Evolutionary conservation across 2,113 vertebrate species (phyloP), one percentile per base, ranked within the genome.

Genomic region (Carettochelys insculpta): DNA sequence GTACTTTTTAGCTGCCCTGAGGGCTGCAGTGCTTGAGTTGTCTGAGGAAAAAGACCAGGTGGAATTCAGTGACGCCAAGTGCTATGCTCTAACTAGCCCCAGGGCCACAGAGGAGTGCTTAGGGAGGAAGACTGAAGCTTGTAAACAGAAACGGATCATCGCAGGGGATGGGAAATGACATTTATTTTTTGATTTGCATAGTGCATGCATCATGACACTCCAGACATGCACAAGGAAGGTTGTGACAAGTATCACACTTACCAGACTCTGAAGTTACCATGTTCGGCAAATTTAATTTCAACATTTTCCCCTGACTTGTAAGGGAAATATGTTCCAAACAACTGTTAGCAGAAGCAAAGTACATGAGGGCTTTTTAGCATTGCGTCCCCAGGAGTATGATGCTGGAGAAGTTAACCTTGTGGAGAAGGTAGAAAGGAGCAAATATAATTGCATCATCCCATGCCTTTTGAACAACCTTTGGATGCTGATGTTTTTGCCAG

Each of bases 381-480:
- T 41, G 1, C 38, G 4, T 12, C 47, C 75, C 84, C 50, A 22
- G 3, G 2, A 29, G 56, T 6, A 20, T 0, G 1, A 31, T 12
- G 77, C 38, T 90, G 31, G 85, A 86, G 73, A 80, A 0, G 31
- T 25, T 41, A 48, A 82, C 34, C 79, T 61, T 61, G 45, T 14
- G 14, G 10, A 61, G 91, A 76, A 73, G 53, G 82, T 19, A 88
- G 65, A 61, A 86, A 78, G 22, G 34, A 89, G 54, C 41, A 87
- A 31, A 56, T 77, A 22, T 22, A 79, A 82, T 71, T 47, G 68
- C 80, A 65, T 68, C 89, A 89, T 71, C 53, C 14, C 0, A 1
- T 82, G 85, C 82, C 92, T 87, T 89, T 80, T 82, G 77, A 83
- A 77, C 83, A 89, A 81, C 94, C 89, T 95, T 86, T 88, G 86